Conservation (phyloP, 2,113 vertebrate genomes). For the Anhinga anhinga region DNA sequence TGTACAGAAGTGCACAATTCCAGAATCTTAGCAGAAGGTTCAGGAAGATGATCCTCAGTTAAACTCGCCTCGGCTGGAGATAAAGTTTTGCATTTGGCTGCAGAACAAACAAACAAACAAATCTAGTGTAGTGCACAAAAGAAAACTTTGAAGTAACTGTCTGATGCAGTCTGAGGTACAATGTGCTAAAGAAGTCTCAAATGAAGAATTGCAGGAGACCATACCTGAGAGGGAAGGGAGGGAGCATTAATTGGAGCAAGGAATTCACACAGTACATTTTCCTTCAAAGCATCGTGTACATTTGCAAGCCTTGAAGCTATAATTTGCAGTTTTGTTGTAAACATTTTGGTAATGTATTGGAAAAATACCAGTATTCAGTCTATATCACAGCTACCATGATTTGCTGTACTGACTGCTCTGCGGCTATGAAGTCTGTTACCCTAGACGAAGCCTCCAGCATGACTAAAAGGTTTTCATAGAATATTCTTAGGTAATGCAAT, state of each 20-base stretch:
- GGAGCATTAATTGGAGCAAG: not conserved
- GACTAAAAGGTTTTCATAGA: not conserved
- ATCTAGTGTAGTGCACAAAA: not conserved
- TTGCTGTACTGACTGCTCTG: not conserved
- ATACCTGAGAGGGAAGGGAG: not conserved
- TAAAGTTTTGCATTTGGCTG: conserved; percentile 49
- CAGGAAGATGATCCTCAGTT: not conserved
- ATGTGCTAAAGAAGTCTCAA: not conserved
- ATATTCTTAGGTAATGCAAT: not conserved
- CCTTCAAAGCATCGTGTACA: not conserved
- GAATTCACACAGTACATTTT: not conserved
- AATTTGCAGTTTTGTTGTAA: not conserved
- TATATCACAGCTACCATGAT: not conserved
- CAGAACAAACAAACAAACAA: conserved; percentile 44
- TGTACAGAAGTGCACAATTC: not conserved
- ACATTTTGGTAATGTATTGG: not conserved
- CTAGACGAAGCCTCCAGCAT: not conserved
- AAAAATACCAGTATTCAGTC: not conserved
- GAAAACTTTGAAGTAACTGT: conserved; percentile 34
- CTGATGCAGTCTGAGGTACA: not conserved
- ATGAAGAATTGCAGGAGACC: not conserved
- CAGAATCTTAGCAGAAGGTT: not conserved
- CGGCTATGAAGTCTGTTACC: not conserved
- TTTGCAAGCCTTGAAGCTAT: not conserved
- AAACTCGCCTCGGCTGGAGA: not conserved